Evolutionary conservation across 2,797 vertebrate genomes (phyloP).

Genomic region (Smutsia gigantea): DNA sequence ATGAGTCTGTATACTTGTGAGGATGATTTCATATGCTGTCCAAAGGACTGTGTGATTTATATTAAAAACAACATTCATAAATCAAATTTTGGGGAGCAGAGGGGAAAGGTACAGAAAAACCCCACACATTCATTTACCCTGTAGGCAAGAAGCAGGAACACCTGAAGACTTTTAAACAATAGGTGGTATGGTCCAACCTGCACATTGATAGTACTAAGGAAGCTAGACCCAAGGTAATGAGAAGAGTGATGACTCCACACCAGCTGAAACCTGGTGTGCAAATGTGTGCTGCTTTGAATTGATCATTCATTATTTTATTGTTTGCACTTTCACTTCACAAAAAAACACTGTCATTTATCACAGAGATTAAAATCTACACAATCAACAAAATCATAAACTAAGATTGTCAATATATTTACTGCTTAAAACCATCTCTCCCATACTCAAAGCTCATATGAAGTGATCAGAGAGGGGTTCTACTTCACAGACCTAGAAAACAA

Average conservation of each 20-base stretch:
- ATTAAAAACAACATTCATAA: not conserved
- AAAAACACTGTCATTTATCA: not conserved
- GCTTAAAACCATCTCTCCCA: not conserved
- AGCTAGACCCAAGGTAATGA: not conserved
- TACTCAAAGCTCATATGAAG: not conserved
- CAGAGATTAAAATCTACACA: not conserved
- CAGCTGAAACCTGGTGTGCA: not conserved
- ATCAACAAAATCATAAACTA: not conserved
- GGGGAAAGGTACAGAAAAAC: not conserved
- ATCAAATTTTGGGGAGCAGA: not conserved
- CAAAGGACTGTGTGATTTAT: not conserved
- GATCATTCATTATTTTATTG: not conserved
- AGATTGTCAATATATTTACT: not conserved
- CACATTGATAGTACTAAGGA: not conserved
- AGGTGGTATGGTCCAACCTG: not conserved
- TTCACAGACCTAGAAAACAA: not conserved
- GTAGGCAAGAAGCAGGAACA: not conserved
- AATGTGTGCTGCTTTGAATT: not conserved
- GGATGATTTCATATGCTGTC: not conserved
- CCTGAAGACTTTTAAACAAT: not conserved
- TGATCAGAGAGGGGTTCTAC: not conserved
- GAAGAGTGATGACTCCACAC: not conserved
- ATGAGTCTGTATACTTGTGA: not conserved
- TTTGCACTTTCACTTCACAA: not conserved
- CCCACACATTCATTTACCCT: too few species aligned